These are phyloP conservation scores for Xenopus borealis DNA, from an alignment of 2,113 vertebrate species.

Conservation along the genomic window DNA sequence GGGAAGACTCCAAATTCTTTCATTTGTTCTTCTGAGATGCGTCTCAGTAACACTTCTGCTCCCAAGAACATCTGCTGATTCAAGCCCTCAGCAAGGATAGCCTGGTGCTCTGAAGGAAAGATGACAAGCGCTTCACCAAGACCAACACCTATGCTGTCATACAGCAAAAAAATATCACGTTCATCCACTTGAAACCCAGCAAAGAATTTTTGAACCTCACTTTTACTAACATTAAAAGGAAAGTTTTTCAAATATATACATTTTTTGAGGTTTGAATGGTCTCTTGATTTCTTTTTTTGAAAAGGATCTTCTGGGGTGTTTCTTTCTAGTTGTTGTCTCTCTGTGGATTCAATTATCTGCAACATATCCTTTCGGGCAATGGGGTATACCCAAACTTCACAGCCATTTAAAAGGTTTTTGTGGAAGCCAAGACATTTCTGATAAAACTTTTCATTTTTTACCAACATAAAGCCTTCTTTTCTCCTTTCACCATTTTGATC, in stretches of 20 bases:
- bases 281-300: slow-evolving; percentile 60
- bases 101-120: slow-evolving; percentile 72
- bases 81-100: slow-evolving; percentile 68
- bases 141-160: slow-evolving; percentile 71
- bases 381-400: slow-evolving; percentile 73
- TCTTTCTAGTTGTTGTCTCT: slow-evolving; percentile 56
- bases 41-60: slow-evolving; percentile 72
- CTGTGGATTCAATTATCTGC: slow-evolving; percentile 69
- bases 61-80: slow-evolving; percentile 75
- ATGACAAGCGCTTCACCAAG: slow-evolving; percentile 80
- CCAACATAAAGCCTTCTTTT: slow-evolving; percentile 80
- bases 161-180: slow-evolving; percentile 71
- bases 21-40: slow-evolving; percentile 86
- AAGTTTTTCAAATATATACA: slow-evolving; percentile 83
- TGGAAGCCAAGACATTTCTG: slow-evolving; percentile 75
- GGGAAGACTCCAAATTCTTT: slow-evolving; percentile 71
- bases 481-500: slow-evolving; percentile 71
- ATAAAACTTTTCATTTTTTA: slow-evolving; percentile 79
- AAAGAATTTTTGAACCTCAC: slow-evolving; percentile 76
- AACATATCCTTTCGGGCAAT: slow-evolving; percentile 84
- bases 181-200: slow-evolving; percentile 60
- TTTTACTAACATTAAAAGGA: slow-evolving; percentile 75
- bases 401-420: slow-evolving; percentile 70
- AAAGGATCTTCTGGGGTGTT: slow-evolving; percentile 56
- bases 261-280: slow-evolving; percentile 65